Evolutionary conservation across 1,140 invertebrate genomes (phyloP).

Genomic region (Calycopis cecrops): DNA sequence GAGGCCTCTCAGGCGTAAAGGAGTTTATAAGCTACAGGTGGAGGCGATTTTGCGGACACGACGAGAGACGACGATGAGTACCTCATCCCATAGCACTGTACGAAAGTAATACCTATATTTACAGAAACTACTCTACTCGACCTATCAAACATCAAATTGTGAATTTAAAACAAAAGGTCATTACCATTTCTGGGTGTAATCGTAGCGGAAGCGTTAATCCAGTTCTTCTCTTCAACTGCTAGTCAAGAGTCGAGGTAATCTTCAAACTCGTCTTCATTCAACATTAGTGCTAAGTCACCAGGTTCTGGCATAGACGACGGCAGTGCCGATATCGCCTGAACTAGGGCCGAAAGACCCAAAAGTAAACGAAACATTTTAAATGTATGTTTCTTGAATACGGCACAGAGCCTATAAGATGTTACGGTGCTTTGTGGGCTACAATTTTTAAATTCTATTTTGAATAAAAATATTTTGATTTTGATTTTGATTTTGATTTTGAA

Average conservation of each 20-base stretch:
- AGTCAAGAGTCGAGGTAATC: slow-evolving; percentile 59
- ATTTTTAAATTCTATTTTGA: not conserved
- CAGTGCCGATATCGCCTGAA: slow-evolving; percentile 20
- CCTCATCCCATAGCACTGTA: no score
- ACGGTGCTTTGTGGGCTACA: not conserved
- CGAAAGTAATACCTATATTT: no score
- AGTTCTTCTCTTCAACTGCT: slow-evolving; percentile 37
- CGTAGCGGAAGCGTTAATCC: slow-evolving; percentile 28
- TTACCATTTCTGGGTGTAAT: slow-evolving; percentile 37
- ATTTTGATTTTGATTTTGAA: not conserved
- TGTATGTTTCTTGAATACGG: not conserved
- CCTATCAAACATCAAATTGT: no score
- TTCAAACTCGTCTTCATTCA: slow-evolving; percentile 57
- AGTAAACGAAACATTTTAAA: slow-evolving; percentile 23
- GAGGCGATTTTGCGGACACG: no score
- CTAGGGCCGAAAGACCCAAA: slow-evolving; percentile 6
- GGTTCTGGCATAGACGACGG: slow-evolving; percentile 34
- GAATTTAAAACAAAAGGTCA: no score
- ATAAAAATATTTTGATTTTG: not conserved
- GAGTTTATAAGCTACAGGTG: no score
- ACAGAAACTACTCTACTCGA: no score
- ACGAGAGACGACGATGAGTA: no score
- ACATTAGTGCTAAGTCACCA: slow-evolving; percentile 35
- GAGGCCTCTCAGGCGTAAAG: no score
- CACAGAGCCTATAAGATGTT: not conserved